Conservation (phyloP, 2,888 invertebrate genomes). For the Oscheius sp. region DNA sequence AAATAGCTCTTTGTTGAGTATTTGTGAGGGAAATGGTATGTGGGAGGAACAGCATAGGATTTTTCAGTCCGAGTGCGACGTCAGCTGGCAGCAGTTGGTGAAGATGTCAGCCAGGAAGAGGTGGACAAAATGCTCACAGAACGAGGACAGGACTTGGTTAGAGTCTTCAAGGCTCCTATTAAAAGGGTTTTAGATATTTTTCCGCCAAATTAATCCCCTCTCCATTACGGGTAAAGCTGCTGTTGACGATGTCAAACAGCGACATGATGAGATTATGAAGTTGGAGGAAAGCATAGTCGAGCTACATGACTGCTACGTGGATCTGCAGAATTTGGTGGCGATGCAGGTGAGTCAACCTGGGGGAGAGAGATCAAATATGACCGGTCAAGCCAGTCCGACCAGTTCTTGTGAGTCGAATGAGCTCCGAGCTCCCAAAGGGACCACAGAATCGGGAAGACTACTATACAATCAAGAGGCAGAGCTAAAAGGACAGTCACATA, state of each 20-base stretch:
- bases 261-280: constrained; percentile 99
- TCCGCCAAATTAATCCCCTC: constrained; percentile 68
- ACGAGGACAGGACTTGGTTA: constrained; percentile 25
- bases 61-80: constrained; percentile 67
- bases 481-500: too few species aligned
- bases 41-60: not conserved
- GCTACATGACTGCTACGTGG: constrained; percentile 99
- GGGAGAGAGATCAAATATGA: not conserved
- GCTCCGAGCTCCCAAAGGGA: too few species aligned
- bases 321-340: constrained; percentile 96
- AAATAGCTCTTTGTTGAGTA: too few species aligned
- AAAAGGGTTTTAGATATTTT: constrained; percentile 60
- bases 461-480: too few species aligned
- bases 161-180: not conserved
- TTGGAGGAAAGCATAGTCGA: constrained; percentile 98
- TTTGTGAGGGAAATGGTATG: not conserved
- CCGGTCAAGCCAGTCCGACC: not conserved
- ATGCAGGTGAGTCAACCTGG: constrained; percentile 52
- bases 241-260: constrained; percentile 74
- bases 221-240: constrained; percentile 64
- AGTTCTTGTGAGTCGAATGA: not conserved
- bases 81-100: constrained; percentile 68
- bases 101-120: constrained; percentile 60
- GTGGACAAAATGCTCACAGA: constrained; percentile 65
- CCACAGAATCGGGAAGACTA: too few species aligned